A percentile compares a stretch with the other conserved stretches of the same genome.
Evolutionary conservation across 2,888 invertebrate species (phyloP).

Genomic region (Timema cristinae): DNA sequence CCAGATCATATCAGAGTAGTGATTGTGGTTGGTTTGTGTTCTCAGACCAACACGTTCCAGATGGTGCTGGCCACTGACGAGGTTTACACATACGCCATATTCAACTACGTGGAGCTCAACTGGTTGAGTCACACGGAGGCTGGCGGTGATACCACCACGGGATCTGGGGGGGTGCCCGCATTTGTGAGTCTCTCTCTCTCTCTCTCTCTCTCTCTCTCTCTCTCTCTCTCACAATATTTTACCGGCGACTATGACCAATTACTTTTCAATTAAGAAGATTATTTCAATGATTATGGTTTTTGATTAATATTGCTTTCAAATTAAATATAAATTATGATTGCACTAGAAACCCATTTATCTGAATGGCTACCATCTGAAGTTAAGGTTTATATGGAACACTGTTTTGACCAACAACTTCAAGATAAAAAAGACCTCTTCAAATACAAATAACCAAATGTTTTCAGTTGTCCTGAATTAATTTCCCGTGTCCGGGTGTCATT

Average conservation of each 20-base stretch:
- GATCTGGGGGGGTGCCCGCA: constrained; percentile 83
- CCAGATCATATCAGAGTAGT: too few relatives aligned
- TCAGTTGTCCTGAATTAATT: too few relatives aligned
- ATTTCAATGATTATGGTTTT: background rate
- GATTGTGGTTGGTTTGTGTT: constrained; percentile 30
- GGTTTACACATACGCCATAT: constrained; percentile 90
- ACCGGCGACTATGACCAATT: too few relatives aligned
- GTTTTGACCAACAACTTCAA: too few relatives aligned
- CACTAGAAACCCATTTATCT: too few relatives aligned
- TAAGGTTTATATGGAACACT: too few relatives aligned
- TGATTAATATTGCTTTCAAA: too few relatives aligned
- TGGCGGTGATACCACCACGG: constrained; percentile 80
- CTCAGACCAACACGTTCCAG: constrained; percentile 93
- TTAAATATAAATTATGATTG: too few relatives aligned
- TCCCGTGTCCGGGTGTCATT: too few relatives aligned
- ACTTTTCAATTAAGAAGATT: background rate
- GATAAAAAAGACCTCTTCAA: too few relatives aligned
- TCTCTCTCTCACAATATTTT: background rate
- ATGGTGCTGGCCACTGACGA: constrained; percentile 89
- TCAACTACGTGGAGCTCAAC: constrained; percentile 86
- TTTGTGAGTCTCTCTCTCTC: constrained; percentile 59
- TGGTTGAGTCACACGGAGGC: constrained; percentile 92
- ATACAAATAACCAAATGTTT: too few relatives aligned
- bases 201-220: constrained; percentile 32
- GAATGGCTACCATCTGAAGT: too few relatives aligned